Evolutionary conservation across 2,797 vertebrate genomes (phyloP).

Genomic region (Phalloptychus januarius): DNA sequence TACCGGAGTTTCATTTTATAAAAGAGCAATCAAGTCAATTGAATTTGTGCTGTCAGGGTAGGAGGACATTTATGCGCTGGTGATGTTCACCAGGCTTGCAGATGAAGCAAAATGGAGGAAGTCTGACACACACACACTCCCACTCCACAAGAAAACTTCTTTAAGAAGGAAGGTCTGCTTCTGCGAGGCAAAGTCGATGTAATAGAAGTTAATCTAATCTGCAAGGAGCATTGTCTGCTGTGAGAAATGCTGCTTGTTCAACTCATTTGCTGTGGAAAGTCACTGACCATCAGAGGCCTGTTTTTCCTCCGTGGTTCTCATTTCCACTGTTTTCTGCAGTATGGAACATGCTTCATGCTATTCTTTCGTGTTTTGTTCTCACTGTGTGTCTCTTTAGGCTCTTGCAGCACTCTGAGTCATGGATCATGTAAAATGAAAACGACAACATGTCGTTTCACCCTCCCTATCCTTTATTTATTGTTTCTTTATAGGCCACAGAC

Average conservation of each 20-base stretch:
- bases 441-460: conserved; percentile 60
- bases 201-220: conserved; percentile 49
- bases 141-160: conserved; percentile 31
- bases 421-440: conserved; percentile 65
- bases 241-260: conserved; percentile 23
- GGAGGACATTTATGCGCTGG: conserved; percentile 9
- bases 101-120: conserved; percentile 30
- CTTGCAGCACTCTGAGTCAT: conserved; percentile 54
- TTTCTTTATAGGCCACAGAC: conserved; percentile 59
- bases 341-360: conserved; percentile 11
- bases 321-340: neutral
- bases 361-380: conserved; percentile 28
- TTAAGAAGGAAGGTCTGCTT: conserved; percentile 30
- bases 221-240: conserved; percentile 24
- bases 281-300: conserved; percentile 1
- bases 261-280: conserved; percentile 14
- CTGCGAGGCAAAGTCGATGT: conserved; percentile 36
- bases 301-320: neutral
- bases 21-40: conserved; percentile 28
- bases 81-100: conserved; percentile 32
- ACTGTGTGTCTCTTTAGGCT: conserved; percentile 5
- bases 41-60: conserved; percentile 20
- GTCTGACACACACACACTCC: conserved; percentile 32
- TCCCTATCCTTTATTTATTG: conserved; percentile 58
- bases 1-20: conserved; percentile 32